Evolutionary conservation across 1,140 invertebrate genomes (phyloP).

Genomic region (Cherax quadricarinatus): DNA sequence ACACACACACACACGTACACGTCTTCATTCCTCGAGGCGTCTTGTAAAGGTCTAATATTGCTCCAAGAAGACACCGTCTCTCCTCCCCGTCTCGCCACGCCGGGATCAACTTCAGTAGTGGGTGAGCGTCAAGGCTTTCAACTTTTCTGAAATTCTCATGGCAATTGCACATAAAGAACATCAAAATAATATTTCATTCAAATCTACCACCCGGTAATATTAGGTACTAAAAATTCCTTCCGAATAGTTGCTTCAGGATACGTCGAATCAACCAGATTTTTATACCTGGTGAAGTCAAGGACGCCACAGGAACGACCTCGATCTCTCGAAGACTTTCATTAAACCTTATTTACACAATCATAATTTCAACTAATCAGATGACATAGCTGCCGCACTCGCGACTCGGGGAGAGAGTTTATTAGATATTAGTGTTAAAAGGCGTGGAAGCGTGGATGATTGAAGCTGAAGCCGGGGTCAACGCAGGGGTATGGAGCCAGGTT

Average conservation of each 20-base stretch:
- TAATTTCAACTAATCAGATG: no score
- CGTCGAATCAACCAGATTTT: slow-evolving; percentile 53
- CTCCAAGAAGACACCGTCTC: neutral
- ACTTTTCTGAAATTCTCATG: neutral
- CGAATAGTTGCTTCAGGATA: slow-evolving; percentile 13
- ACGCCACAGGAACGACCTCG: neutral
- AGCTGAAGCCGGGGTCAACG: slow-evolving; percentile 12
- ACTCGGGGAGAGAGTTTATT: no score
- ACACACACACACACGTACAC: no score
- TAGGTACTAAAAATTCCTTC: slow-evolving; percentile 45
- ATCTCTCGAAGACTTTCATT: no score
- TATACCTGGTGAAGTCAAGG: slow-evolving; percentile 41
- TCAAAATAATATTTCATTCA: slow-evolving; percentile 39
- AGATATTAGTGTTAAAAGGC: no score
- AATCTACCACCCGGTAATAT: slow-evolving; percentile 32
- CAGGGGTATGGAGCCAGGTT: neutral
- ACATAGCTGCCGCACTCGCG: no score
- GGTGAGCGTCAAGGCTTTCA: neutral
- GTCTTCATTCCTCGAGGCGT: no score
- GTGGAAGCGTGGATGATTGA: neutral
- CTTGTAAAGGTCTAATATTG: no score
- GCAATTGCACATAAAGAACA: neutral
- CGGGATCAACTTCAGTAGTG: neutral
- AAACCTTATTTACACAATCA: no score
- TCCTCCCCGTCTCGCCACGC: neutral